These are phyloP conservation scores for Takifugu ocellatus DNA, from an alignment of 2,797 vertebrate species.

Conservation along the genomic window DNA sequence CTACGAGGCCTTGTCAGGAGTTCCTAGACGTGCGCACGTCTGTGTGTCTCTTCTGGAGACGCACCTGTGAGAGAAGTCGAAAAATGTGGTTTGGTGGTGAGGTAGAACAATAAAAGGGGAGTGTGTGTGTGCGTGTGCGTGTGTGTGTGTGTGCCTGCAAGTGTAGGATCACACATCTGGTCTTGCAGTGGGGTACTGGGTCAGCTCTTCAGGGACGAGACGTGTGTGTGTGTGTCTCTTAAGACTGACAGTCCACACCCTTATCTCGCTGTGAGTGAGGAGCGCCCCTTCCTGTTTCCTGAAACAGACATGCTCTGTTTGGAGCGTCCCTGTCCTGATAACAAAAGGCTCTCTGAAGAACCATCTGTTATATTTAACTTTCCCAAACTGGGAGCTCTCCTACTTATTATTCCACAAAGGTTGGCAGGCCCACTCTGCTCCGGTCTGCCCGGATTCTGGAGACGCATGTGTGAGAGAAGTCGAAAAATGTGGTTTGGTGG, in stretches of 20 bases:
- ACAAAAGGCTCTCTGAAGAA: constrained; percentile 25
- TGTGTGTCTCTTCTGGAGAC: constrained; percentile 4
- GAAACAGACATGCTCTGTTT: constrained; percentile 60
- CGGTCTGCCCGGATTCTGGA: constrained; percentile 7
- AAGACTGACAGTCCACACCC: constrained; percentile 49
- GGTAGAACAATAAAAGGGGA: constrained; percentile 28
- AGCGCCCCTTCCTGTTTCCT: constrained; percentile 70
- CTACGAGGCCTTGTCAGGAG: constrained; percentile 34
- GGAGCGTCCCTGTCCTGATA: constrained; percentile 47
- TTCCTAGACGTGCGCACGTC: not conserved
- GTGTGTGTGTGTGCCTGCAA: not conserved
- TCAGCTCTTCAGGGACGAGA: constrained; percentile 46
- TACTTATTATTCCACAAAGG: constrained; percentile 6
- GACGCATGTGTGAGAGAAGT: constrained; percentile 33
- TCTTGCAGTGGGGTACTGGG: constrained; percentile 51
- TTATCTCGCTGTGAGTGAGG: constrained; percentile 62
- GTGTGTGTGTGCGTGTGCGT: not conserved
- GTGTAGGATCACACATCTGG: constrained; percentile 57
- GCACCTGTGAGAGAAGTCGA: constrained; percentile 32
- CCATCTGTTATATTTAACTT: constrained; percentile 23
- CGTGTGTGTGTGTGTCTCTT: constrained; percentile 8
- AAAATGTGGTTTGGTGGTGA: constrained; percentile 40
- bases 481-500: constrained; percentile 35
- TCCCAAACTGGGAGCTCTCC: constrained; percentile 11
- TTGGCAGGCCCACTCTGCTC: constrained; percentile 4